Percentiles rank a stretch among this genome's conserved stretches.
phyloP scores from a whole-genome alignment of 2,888 invertebrate species.

The Ormyrus thymus region DNA sequence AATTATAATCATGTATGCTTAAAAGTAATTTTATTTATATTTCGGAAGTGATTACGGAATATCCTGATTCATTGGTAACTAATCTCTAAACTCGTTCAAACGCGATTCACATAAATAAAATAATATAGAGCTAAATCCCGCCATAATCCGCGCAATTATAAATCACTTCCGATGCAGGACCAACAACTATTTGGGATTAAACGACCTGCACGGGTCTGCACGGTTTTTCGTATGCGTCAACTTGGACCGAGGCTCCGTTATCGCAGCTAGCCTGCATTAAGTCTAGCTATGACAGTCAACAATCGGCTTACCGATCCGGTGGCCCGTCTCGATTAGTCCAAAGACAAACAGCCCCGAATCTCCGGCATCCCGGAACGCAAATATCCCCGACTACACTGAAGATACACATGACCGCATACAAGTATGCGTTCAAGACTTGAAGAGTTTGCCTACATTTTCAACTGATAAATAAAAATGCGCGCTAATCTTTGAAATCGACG shows the following conservation, averaged over 20 bases:
- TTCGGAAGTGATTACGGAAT: too few relatives aligned
- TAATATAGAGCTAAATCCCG: too few relatives aligned
- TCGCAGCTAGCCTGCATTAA: conserved; percentile 37
- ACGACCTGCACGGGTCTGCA: too few relatives aligned
- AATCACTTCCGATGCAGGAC: too few relatives aligned
- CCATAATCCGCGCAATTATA: too few relatives aligned
- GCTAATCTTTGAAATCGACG: neutral
- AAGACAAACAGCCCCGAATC: conserved; percentile 47
- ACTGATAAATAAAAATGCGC: conserved; percentile 1
- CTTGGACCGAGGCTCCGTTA: conserved; percentile 13
- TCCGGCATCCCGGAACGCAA: conserved; percentile 36
- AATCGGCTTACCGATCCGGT: conserved; percentile 50
- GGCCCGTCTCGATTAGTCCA: conserved; percentile 42
- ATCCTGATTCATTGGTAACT: too few relatives aligned
- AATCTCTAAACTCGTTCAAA: too few relatives aligned
- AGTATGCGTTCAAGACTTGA: neutral
- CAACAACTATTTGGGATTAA: too few relatives aligned
- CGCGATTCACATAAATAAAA: too few relatives aligned
- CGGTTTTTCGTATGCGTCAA: conserved; percentile 2
- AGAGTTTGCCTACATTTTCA: neutral
- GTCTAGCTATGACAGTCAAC: conserved; percentile 50
- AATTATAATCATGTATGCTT: too few relatives aligned
- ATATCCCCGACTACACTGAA: conserved; percentile 15
- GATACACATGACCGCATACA: conserved; percentile 3
- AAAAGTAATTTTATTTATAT: too few relatives aligned